Evolutionary conservation across 2,113 vertebrate genomes (phyloP), one percentile per base, ranked within the genome.

Genomic region (Hippocampus comes): DNA sequence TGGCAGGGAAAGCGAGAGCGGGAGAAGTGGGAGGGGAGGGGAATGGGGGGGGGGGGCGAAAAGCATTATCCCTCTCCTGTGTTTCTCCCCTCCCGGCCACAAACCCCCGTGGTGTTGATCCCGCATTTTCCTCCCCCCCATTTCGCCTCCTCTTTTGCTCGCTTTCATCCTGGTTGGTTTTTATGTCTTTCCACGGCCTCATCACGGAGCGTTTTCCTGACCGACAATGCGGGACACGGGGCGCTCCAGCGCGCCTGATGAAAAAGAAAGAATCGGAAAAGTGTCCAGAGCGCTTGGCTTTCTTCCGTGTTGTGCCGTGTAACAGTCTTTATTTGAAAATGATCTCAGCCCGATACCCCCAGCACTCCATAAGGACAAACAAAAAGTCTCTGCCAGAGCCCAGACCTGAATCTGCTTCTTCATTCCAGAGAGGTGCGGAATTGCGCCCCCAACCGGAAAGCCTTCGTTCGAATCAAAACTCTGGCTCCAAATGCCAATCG

Each of bases 31-130:
- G 80, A 76, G 82, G 82, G 83, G 71, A 65, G 77, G 59, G 75
- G 59, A 78, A 68, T 25, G 70, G 76, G 63, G 76, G 78, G 78
- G 80, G 77, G 79, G 81, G 73, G 78, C 85, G 88, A 86, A 87
- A 89, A 78, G 82, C 82, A 88, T 89, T 90, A 87, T 88, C 82
- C 87, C 82, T 85, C 81, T 82, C 81, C 87, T 88, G 84, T 84
- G 59, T 89, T 86, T 82, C 76, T 82, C 55, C 73, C 81, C 81
- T 87, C 73, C 73, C 72, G 76, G 88, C 87, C 82, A 76, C 82
- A 73, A 83, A 76, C 82, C 82, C 82, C 88, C 63, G 83, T 81
- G 83, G 83, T 83, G 83, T 81, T 79, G 80, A 78, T 82, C 82
- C 77, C 78, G 57, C 74, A 73, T 74, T 77, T 79, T 46, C 74